Evolutionary conservation across 2,888 invertebrate genomes (phyloP), one percentile per base, ranked within the genome.

Genomic region (Galerucella calmariensis): DNA sequence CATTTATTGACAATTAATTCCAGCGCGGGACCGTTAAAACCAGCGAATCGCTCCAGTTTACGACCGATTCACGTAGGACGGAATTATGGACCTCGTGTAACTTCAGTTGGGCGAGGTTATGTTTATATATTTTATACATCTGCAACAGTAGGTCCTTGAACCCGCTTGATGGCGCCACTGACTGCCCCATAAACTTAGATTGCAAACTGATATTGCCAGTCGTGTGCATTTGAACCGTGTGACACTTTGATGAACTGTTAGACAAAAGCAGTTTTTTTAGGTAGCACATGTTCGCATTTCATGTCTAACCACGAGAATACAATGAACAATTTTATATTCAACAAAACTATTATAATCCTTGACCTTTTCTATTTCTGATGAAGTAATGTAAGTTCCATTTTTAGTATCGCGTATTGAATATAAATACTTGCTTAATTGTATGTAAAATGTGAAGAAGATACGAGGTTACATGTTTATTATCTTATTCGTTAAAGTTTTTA

Each of bases 41-140:
- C 58, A 58, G 62, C 10, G 44, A 56, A 53, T 20, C 48, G 67
- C 70, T 67, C 53, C 70, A 66, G 67, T 69, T 67, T 66, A 70
- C 51, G 65, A 35, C 59, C 44, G 76, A n/a, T 46, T 53, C 14
- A 67, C n/a, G 75, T 79, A 72, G 76, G 77, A 62, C 44, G 74
- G 73, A 69, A 62, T 73, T 74, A 77, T 73, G 53, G 74, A 53
- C 59, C 53, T 51, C 67, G 63, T 51, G 73, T 75, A 73, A 72
- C 67, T 75, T 62, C 63, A 67, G 66, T 75, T 76, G 76, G 76
- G 76, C 72, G 77, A 79, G 79, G 79, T 79, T 76, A 74, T 79
- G 76, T 75, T 72, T 72, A 72, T 65, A 73, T 65, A n/a, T n/a
- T 65, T 65, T 65, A 46, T 65, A 20, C 56, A 46, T 41, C 58